Evolutionary conservation across 2,888 invertebrate genomes (phyloP), one percentile per base, ranked within the genome.

Genomic region (Cremastinae sp.): DNA sequence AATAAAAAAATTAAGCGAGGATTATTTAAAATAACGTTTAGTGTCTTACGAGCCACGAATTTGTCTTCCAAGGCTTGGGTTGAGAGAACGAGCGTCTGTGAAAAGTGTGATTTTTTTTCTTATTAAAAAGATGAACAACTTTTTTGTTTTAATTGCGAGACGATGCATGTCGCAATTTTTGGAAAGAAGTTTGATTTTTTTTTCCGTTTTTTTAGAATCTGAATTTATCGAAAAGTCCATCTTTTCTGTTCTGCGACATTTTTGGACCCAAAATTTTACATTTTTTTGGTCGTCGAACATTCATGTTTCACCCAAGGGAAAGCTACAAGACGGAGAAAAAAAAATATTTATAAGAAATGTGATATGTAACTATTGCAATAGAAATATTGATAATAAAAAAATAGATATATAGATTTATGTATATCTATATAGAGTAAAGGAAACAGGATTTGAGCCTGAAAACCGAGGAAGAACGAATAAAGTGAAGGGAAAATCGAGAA

Each of bases 341-440:
- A 61, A 74, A 59, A 65, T 16, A 56, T 20, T 47, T 37, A 58
- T 39, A 14, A 68, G 55, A 75, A 83, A 85, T 87, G 86, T 86
- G 87, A 87, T 87, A 87, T 86, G 85, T 86, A 86, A 86, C 84
- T 86, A 85, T 86, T 86, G 86, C 87, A 86, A 87, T 86, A 85
- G 86, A 87, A 84, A 84, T 80, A 78, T 76, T 86, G 83, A 84
- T 82, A 71, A 66, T 69, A 55, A 59, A 64, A 62, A 65, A 79
- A 69, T 72, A 71, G 76, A 75, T 68, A 64, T 61, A 45, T 61
- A 61, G 35, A 61, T 66, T 53, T 39, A 43, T 18, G 20, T 12
- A 51, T 51, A 14, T 22, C 14, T 49, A 64, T 37, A 3, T 9
- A 16, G 37, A n/a, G 73, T 47, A 53, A 66, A 56, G 43, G 69